These are phyloP conservation scores for Aporophyla lueneburgensis DNA, from an alignment of 2,888 invertebrate species.

Conservation along the genomic window DNA sequence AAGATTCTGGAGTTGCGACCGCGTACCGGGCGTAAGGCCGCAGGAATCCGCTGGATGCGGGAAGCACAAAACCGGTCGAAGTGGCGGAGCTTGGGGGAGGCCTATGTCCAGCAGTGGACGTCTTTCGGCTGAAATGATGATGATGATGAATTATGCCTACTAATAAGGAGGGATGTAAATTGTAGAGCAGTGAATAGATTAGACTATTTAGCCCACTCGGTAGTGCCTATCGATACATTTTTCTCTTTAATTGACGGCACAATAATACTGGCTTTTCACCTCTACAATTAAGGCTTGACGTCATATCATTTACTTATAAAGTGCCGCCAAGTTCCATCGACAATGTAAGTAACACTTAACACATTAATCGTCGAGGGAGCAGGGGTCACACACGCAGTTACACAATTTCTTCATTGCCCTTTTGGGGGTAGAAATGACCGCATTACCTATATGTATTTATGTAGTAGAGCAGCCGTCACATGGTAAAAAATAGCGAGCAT, in stretches of 20 bases:
- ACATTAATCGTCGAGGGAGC: constrained; percentile 27
- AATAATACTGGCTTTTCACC: not conserved
- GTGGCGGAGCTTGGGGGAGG: too few species aligned
- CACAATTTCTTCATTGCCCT: constrained; percentile 56
- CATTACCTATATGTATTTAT: constrained; percentile 46
- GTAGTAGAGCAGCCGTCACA: constrained; percentile 40
- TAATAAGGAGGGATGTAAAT: not conserved
- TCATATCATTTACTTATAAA: constrained; percentile 35
- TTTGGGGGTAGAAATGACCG: constrained; percentile 48
- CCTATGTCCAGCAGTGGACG: too few species aligned
- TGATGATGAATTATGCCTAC: too few species aligned
- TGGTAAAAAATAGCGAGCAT: constrained; percentile 47
- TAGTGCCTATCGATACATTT: not conserved
- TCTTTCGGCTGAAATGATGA: too few species aligned
- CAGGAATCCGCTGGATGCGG: too few species aligned
- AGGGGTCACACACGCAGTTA: constrained; percentile 44
- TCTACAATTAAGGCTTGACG: not conserved
- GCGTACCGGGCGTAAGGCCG: too few species aligned
- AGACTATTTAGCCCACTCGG: not conserved
- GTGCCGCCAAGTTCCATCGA: constrained; percentile 22
- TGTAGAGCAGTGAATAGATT: not conserved
- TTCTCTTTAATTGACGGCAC: not conserved
- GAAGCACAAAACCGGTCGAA: too few species aligned
- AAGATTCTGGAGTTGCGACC: too few species aligned
- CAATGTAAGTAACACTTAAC: constrained; percentile 44